Conservation (phyloP, 2,113 vertebrate species). For the Platysternon megacephalum region DNA sequence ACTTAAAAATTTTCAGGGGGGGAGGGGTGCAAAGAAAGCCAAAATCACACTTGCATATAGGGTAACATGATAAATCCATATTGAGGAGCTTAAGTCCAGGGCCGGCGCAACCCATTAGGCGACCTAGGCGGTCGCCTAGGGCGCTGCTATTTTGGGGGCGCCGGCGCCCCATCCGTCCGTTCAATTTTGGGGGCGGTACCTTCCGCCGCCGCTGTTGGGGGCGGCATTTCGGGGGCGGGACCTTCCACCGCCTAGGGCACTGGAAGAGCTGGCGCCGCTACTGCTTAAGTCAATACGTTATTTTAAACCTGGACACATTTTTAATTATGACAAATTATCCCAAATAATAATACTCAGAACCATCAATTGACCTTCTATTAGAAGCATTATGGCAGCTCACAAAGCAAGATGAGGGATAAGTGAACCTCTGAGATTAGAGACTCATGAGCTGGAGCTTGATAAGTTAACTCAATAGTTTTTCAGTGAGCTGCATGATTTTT, state of each 20-base stretch:
- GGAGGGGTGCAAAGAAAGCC: not conserved
- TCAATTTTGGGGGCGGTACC: no score
- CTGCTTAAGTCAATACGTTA: not conserved
- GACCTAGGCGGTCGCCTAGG: no score
- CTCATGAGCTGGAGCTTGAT: not conserved
- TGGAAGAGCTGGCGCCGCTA: no score
- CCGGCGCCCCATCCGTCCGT: no score
- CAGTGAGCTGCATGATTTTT: slow-evolving; percentile 17
- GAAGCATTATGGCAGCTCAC: not conserved
- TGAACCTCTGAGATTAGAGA: not conserved
- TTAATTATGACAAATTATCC: not conserved
- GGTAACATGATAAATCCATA: not conserved
- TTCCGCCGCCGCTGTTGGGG: no score
- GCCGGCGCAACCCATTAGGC: no score
- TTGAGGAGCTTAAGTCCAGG: not conserved
- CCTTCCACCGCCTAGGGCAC: no score
- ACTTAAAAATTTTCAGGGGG: not conserved
- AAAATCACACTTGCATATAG: fast-evolving
- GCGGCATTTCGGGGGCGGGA: no score
- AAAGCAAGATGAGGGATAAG: not conserved
- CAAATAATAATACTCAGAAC: not conserved
- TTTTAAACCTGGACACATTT: not conserved
- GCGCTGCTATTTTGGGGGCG: no score
- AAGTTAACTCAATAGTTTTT: not conserved
- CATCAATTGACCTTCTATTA: not conserved